Conservation (phyloP, 92 coral and sea anemone species). For the Porites lobata region DNA sequence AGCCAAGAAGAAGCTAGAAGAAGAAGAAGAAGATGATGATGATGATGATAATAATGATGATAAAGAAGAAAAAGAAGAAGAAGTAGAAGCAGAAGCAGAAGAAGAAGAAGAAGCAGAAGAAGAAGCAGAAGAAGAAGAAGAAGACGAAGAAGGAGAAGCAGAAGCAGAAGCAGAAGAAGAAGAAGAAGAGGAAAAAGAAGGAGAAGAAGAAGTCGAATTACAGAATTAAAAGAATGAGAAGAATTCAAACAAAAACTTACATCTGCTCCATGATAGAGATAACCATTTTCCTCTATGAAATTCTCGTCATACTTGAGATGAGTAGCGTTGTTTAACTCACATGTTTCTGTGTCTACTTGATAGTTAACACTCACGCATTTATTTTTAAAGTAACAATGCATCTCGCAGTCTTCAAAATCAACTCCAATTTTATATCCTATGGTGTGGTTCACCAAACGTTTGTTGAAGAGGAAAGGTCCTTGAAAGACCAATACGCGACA, state of each 20-base stretch:
- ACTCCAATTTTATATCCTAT: not conserved
- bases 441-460: not conserved
- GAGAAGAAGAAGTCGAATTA: too few relatives aligned
- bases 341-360: not conserved
- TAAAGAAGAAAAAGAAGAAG: too few relatives aligned
- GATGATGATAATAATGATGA: too few relatives aligned
- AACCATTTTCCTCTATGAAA: not conserved
- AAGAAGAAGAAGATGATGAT: too few relatives aligned
- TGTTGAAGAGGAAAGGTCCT: not conserved
- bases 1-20: too few relatives aligned
- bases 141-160: too few relatives aligned
- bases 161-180: too few relatives aligned
- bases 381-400: not conserved
- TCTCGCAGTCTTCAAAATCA: not conserved
- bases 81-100: too few relatives aligned
- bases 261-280: not conserved
- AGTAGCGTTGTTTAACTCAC: not conserved
- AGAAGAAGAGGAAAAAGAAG: too few relatives aligned
- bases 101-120: too few relatives aligned
- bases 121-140: too few relatives aligned
- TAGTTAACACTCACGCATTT: not conserved
- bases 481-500: not conserved
- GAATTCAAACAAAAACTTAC: not conserved
- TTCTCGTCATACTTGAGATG: not conserved
- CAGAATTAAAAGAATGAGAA: too few relatives aligned